Conservation (phyloP, 1,140 invertebrate genomes). For the Penaeus japonicus region DNA sequence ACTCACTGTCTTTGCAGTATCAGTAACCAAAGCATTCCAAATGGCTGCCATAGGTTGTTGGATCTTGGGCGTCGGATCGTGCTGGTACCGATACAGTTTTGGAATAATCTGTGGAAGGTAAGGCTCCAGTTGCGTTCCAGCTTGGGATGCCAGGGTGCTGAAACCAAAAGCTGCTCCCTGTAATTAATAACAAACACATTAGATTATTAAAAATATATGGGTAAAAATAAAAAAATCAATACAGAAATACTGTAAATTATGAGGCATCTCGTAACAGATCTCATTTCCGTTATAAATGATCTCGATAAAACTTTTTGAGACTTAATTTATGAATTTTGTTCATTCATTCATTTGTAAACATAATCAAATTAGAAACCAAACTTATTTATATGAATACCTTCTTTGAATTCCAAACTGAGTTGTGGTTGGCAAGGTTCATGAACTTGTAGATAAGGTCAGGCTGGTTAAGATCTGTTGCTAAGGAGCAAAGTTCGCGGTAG, state of each 20-base stretch:
- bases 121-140: constrained; percentile 80
- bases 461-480: constrained; percentile 92
- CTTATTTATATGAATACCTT: constrained; percentile 62
- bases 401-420: constrained; percentile 89
- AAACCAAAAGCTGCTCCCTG: constrained; percentile 91
- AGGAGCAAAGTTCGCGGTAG: constrained; percentile 91
- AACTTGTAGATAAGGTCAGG: constrained; percentile 95
- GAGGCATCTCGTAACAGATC: not conserved
- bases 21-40: constrained; percentile 87
- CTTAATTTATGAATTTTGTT: too few species aligned
- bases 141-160: constrained; percentile 80
- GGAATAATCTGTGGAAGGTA: constrained; percentile 87
- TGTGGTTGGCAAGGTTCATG: constrained; percentile 93
- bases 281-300: too few species aligned
- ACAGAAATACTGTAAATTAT: not conserved
- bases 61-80: constrained; percentile 89
- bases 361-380: too few species aligned
- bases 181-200: constrained; percentile 56
- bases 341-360: too few species aligned
- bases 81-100: constrained; percentile 79
- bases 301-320: too few species aligned
- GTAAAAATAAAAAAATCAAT: not conserved
- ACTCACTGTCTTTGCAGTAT: constrained; percentile 78
- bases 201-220: constrained; percentile 32
- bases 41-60: constrained; percentile 91